Conservation (phyloP, 2,888 invertebrate genomes). For the Polia nebulosa region DNA sequence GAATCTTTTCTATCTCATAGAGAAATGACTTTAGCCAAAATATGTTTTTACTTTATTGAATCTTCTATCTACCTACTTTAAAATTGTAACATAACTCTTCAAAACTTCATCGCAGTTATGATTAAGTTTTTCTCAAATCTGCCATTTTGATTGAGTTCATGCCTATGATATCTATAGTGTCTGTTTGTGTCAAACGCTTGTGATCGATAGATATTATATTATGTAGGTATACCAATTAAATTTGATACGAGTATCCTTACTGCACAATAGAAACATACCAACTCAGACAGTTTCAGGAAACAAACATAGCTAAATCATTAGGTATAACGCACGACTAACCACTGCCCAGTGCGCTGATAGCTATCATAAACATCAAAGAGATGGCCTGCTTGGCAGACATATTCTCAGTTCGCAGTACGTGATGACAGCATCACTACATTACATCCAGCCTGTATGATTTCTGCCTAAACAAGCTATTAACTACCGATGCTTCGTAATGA, state of each 20-base stretch:
- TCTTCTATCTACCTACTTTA: no score
- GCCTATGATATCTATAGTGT: background rate
- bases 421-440: background rate
- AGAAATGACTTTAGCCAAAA: no score
- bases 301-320: background rate
- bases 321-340: background rate
- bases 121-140: background rate
- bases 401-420: background rate
- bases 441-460: background rate
- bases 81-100: no score
- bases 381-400: background rate
- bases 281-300: background rate
- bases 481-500: conserved; percentile 29
- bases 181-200: background rate
- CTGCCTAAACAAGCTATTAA: conserved; percentile 9
- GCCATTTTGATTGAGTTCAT: background rate
- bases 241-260: no score
- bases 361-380: conserved; percentile 12
- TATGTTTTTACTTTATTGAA: no score
- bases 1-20: no score
- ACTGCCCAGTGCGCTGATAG: background rate
- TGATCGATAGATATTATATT: background rate
- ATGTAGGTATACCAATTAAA: background rate
- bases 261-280: background rate
- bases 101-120: no score